Percentiles rank a stretch among this genome's conserved stretches.
Conservation (phyloP, 1,140 invertebrate genomes). For the Euwallacea fornicatus region DNA sequence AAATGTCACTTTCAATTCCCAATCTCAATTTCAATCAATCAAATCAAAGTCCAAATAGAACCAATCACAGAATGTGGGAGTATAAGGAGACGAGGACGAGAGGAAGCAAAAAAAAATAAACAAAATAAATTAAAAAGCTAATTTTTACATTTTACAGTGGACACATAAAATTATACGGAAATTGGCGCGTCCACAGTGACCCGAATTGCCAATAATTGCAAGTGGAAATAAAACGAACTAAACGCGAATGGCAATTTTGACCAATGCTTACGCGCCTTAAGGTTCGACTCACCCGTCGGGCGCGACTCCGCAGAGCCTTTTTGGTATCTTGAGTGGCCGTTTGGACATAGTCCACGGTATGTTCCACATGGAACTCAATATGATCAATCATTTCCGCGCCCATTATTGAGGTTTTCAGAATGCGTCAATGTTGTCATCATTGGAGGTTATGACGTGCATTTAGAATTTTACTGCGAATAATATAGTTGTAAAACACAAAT, state of each 20-base stretch:
- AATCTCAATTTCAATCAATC: no score
- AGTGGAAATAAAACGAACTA: not conserved
- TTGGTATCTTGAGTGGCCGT: slow-evolving; percentile 99
- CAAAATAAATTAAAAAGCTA: slow-evolving; percentile 57
- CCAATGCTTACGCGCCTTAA: slow-evolving; percentile 26
- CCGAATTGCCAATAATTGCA: not conserved
- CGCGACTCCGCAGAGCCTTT: slow-evolving; percentile 99
- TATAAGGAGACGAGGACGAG: slow-evolving; percentile 42
- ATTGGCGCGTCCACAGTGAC: not conserved
- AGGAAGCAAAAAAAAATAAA: slow-evolving; percentile 55
- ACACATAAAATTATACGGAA: not conserved
- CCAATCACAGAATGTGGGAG: slow-evolving; percentile 43
- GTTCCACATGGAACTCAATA: slow-evolving; percentile 99
- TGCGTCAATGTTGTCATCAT: no score
- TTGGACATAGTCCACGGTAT: slow-evolving; percentile 99
- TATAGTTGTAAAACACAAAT: no score
- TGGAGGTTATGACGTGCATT: no score
- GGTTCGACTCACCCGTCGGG: slow-evolving; percentile 89
- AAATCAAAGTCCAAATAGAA: slow-evolving; percentile 45
- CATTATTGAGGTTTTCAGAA: no score
- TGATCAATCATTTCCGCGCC: slow-evolving; percentile 88
- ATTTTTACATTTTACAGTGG: slow-evolving; percentile 42
- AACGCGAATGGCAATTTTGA: slow-evolving; percentile 3
- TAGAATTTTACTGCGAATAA: no score
- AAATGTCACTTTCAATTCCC: no score